Percentiles rank a stretch among this genome's conserved stretches.
Evolutionary conservation across 2,113 vertebrate genomes (phyloP).

Genomic region (Ophiodon elongatus): DNA sequence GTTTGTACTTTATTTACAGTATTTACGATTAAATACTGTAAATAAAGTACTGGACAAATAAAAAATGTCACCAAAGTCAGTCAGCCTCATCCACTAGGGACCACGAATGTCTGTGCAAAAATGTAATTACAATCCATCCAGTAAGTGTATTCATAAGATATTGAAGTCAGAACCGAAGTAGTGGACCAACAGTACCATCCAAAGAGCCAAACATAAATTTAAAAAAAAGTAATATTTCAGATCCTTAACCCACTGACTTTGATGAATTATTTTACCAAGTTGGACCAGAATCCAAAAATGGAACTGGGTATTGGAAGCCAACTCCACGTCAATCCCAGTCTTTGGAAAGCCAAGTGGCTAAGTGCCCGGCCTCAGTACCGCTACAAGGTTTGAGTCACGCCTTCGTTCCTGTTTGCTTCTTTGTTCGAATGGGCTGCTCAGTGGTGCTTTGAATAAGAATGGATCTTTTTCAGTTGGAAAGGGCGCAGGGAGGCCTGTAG

Average conservation of each 20-base stretch:
- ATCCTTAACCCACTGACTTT: not conserved
- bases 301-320: not conserved
- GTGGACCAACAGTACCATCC: not conserved
- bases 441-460: not conserved
- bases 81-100: not conserved
- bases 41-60: too few relatives aligned
- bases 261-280: not conserved
- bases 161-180: not conserved
- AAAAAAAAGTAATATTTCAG: not conserved
- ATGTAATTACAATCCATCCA: not conserved
- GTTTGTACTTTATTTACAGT: too few relatives aligned
- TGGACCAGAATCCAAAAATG: not conserved
- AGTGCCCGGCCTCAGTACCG: not conserved
- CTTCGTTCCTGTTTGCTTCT: slow-evolving; percentile 11
- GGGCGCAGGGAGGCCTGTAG: not conserved
- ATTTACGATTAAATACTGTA: too few relatives aligned
- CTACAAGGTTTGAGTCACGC: not conserved
- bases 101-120: not conserved
- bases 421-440: not conserved
- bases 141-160: not conserved
- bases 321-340: not conserved
- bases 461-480: not conserved
- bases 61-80: not conserved
- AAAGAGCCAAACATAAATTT: not conserved
- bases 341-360: not conserved